A percentile compares a stretch with the other conserved stretches of the same genome.
Conservation (phyloP, 2,797 vertebrate genomes). For the Philypnodon macrostomus region DNA sequence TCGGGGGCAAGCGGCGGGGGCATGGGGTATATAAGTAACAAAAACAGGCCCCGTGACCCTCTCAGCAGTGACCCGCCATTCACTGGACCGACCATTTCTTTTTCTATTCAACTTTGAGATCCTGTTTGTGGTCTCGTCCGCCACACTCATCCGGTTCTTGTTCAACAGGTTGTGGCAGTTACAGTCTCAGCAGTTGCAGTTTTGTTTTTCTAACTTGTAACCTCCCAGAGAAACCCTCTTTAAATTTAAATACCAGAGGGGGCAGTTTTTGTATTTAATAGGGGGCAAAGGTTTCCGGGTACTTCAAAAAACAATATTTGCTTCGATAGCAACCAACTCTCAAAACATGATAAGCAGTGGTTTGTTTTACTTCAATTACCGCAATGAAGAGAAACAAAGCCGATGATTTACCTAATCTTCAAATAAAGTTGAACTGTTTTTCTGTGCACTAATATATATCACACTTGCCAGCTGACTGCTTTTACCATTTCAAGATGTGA, state of each 20-base stretch:
- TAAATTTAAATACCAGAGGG: conserved; percentile 32
- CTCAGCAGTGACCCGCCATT: conserved; percentile 40
- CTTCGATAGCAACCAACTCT: conserved; percentile 30
- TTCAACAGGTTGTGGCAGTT: conserved; percentile 63
- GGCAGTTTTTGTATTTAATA: conserved; percentile 15
- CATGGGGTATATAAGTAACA: conserved; percentile 38
- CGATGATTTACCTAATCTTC: conserved; percentile 19
- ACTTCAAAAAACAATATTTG: conserved; percentile 20
- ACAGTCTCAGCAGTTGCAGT: conserved; percentile 19
- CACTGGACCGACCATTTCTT: neutral
- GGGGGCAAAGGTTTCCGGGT: conserved; percentile 18
- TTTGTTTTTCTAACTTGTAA: conserved; percentile 29
- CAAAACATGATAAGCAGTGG: conserved; percentile 30
- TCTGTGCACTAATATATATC: conserved; percentile 4
- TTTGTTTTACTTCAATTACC: conserved; percentile 34
- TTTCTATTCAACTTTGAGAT: conserved; percentile 6
- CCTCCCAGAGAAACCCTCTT: conserved; percentile 27
- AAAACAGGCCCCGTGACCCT: conserved; percentile 61
- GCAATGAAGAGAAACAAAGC: conserved; percentile 6
- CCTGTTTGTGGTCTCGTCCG: conserved; percentile 28
- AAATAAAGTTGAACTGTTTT: conserved; percentile 28
- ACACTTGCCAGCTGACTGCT: conserved; percentile 13
- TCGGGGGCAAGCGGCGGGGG: conserved; percentile 34
- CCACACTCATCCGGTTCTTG: conserved; percentile 41
- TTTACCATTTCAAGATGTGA: neutral